Evolutionary conservation across 1,140 invertebrate species (phyloP).

Genomic region (Heliothis subflexa): DNA sequence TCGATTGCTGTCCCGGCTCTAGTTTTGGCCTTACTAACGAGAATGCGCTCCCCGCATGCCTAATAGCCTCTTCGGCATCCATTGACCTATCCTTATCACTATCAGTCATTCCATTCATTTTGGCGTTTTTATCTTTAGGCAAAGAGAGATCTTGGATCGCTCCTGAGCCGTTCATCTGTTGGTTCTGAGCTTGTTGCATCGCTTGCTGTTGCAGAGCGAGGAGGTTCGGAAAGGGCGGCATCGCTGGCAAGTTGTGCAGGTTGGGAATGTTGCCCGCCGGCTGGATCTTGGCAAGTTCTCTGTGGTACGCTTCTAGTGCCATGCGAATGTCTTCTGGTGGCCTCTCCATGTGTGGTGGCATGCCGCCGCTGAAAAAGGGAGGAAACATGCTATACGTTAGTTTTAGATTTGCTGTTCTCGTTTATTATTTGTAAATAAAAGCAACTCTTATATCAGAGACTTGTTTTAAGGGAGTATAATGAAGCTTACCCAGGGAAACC

Average conservation of each 20-base stretch:
- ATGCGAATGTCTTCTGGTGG: constrained; percentile 92
- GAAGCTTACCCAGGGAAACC: constrained; percentile 90
- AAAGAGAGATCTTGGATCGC: constrained; percentile 94
- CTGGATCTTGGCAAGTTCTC: constrained; percentile 95
- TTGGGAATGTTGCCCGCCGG: constrained; percentile 87
- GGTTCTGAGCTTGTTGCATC: constrained; percentile 88
- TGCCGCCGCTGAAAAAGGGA: constrained; percentile 91
- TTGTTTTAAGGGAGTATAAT: neutral
- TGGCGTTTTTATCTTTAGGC: constrained; percentile 91
- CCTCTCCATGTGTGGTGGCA: constrained; percentile 90
- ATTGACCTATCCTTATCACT: constrained; percentile 88
- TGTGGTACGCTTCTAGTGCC: constrained; percentile 96
- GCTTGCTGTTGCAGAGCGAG: constrained; percentile 92
- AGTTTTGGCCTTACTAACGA: constrained; percentile 93
- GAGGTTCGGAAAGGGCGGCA: constrained; percentile 89
- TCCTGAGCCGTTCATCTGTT: constrained; percentile 88
- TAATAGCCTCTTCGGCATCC: constrained; percentile 89
- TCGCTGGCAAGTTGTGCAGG: constrained; percentile 87
- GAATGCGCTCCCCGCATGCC: constrained; percentile 94
- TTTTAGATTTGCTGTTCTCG: constrained; percentile 90
- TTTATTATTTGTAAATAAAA: constrained; percentile 55
- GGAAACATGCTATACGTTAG: constrained; percentile 91
- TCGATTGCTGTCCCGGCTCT: constrained; percentile 90
- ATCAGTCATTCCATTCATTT: constrained; percentile 90
- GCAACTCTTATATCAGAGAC: neutral